Conservation (phyloP, 2,797 vertebrate species). For the Cryptoprocta ferox region DNA sequence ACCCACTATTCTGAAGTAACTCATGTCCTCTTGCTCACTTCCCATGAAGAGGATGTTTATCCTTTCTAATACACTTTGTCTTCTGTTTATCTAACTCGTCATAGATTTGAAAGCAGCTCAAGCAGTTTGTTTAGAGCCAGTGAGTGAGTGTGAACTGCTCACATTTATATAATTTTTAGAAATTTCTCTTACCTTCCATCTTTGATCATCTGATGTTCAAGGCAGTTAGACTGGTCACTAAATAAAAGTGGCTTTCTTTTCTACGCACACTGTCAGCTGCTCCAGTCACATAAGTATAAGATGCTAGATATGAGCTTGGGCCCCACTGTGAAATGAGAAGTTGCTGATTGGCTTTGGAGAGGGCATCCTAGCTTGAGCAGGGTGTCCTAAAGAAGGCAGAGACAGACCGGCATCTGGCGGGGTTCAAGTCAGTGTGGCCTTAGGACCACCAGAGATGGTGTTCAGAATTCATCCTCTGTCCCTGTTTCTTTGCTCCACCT, state of each 20-base stretch:
- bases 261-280: neutral
- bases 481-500: neutral
- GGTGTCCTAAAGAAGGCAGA: neutral
- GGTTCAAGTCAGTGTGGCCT: neutral
- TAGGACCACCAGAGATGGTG: neutral
- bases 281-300: neutral
- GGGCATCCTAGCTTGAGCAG: neutral
- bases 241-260: neutral
- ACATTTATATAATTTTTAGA: neutral
- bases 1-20: neutral
- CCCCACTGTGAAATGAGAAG: neutral
- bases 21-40: neutral
- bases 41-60: conserved; percentile 62
- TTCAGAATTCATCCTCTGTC: neutral
- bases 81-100: conserved; percentile 52
- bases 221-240: conserved; percentile 17
- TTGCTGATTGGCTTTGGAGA: neutral
- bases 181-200: neutral
- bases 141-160: conserved; percentile 48
- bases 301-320: neutral
- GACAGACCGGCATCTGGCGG: neutral
- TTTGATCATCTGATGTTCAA: neutral
- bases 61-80: neutral
- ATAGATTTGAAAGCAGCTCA: conserved; percentile 20
- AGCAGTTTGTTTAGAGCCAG: conserved; percentile 47